phyloP scores from a whole-genome alignment of 2,888 invertebrate species.

The Drosophila borealis region DNA sequence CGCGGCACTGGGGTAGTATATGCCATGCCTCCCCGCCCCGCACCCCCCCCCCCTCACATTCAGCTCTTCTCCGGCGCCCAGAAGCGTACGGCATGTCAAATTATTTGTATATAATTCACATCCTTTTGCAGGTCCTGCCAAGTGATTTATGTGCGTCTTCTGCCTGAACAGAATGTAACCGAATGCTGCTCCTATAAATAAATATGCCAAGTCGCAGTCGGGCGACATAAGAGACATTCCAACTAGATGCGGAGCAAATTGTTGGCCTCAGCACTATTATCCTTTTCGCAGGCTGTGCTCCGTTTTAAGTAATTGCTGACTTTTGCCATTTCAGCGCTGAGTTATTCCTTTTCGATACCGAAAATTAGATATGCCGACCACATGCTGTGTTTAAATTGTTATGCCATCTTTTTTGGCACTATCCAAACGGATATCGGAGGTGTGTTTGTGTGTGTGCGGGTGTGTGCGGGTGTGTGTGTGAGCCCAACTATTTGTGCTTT shows the following conservation, averaged over 20 bases:
- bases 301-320: constrained; percentile 79
- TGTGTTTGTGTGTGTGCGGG: constrained; percentile 12
- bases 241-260: constrained; percentile 58
- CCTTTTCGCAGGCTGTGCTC: constrained; percentile 61
- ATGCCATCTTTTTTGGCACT: constrained; percentile 60
- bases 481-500: constrained; percentile 1
- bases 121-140: constrained; percentile 66
- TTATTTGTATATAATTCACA: constrained; percentile 81
- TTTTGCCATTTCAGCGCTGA: constrained; percentile 68
- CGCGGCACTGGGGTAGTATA: constrained; percentile 20
- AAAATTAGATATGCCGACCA: constrained; percentile 83
- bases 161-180: constrained; percentile 44
- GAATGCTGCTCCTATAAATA: constrained; percentile 63
- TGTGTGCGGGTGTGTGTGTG: constrained; percentile 17
- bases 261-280: constrained; percentile 77
- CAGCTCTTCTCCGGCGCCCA: constrained; percentile 31
- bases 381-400: constrained; percentile 84
- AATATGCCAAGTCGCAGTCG: constrained; percentile 47
- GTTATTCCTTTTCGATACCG: constrained; percentile 79
- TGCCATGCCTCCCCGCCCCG: constrained; percentile 23
- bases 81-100: constrained; percentile 70
- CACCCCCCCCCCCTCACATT: constrained; percentile 23
- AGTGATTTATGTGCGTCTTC: constrained; percentile 74
- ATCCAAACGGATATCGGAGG: constrained; percentile 26
- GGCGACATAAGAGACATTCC: constrained; percentile 50